Conservation (phyloP, 2,113 vertebrate genomes). For the Archilochus colubris region DNA sequence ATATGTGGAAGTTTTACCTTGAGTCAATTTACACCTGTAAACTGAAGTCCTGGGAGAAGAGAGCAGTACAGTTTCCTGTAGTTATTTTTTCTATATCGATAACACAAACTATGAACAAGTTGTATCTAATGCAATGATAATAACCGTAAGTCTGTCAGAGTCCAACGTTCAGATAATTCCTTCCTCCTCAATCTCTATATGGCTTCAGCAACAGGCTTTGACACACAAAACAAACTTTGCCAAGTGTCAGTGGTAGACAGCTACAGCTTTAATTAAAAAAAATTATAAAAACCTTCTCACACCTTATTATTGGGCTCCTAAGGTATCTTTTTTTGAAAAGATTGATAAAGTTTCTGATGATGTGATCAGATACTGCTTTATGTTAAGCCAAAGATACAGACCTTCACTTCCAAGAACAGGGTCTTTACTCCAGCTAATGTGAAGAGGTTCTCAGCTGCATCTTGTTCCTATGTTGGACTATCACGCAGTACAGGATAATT, state of each 20-base stretch:
- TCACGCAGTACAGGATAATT: background rate
- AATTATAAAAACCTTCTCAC: background rate
- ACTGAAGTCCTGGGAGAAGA: background rate
- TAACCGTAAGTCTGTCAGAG: background rate
- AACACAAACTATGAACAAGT: background rate
- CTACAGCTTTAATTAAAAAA: background rate
- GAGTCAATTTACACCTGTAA: background rate
- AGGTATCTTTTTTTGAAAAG: background rate
- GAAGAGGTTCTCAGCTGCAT: background rate
- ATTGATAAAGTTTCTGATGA: background rate
- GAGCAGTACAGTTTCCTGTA: background rate
- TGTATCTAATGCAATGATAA: background rate
- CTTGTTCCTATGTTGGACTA: background rate
- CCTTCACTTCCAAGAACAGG: background rate
- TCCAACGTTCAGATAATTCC: background rate
- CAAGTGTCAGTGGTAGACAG: background rate
- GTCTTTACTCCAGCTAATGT: rapidly evolving
- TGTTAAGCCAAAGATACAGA: background rate
- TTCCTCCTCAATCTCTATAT: background rate
- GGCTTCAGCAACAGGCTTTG: background rate
- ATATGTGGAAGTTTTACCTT: background rate
- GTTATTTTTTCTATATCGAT: background rate
- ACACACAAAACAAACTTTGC: background rate
- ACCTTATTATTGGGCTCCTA: background rate
- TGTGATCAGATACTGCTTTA: background rate